Evolutionary conservation across 2,888 invertebrate genomes (phyloP), one percentile per base, ranked within the genome.

Genomic region (Ichneumon xanthorius): DNA sequence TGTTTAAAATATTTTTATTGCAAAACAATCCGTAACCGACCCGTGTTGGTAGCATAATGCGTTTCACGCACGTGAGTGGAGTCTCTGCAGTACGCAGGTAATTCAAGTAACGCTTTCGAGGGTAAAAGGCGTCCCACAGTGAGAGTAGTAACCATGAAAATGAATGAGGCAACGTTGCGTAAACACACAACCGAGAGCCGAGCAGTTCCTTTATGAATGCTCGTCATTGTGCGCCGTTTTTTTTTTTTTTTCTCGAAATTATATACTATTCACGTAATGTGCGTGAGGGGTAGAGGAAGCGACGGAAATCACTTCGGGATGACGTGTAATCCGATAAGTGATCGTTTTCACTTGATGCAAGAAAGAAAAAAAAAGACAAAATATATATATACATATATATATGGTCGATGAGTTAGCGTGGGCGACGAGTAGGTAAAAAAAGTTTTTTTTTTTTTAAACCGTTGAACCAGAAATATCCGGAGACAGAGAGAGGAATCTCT

Each of bases 91-190:
- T 65, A 37, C 22, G 40, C 37, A 77, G 22, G 22, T 50, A 50
- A 76, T 50, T n/a, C 76, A 33, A 76, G 63, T 50, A 53, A 53
- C 63, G 22, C 67, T 45, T 37, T 58, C 61, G 45, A 40, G 79
- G 7, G 61, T n/a, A 37, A 26, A 61, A 73, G 73, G 61, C 61
- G 61, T 61, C 30, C 30, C 37, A 37, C 53, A 65, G 65, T 22
- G 77, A 45, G 61, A n/a, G 53, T 72, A 73, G 73, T 80, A 73
- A 75, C 73, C 80, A 58, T 75, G 80, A 80, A 68, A 75, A 81
- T 75, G 67, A 81, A 81, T 81, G 80, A 81, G 80, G 68, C 68
- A 75, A 75, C 68, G 68, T 81, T 81, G 73, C 80, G 68, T 81
- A 75, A 81, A 81, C 45, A 78, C 61, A 71, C 37, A 61, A 48